phyloP scores from a whole-genome alignment of 2,888 invertebrate genomes.

The Ptilodon capucinus region DNA sequence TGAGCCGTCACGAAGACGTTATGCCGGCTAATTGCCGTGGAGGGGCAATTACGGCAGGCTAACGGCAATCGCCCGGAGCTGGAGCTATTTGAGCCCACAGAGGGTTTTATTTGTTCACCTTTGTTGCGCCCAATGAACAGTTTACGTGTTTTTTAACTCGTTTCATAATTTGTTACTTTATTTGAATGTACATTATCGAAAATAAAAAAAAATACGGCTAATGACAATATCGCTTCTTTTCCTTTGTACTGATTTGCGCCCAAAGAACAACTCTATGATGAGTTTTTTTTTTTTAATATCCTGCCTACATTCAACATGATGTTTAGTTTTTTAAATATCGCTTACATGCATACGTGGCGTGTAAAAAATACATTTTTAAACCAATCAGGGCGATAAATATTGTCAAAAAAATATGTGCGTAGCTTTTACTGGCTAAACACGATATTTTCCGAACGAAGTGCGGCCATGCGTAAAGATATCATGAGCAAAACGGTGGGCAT shows the following conservation, averaged over 20 bases:
- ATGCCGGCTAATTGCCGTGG: conserved; percentile 57
- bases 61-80: conserved; percentile 41
- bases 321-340: background rate
- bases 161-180: background rate
- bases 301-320: background rate
- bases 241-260: too few species aligned
- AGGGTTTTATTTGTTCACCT: conserved; percentile 28
- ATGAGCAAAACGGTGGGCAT: conserved; percentile 8
- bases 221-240: too few species aligned
- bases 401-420: conserved; percentile 11
- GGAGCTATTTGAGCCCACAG: conserved; percentile 22
- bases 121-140: conserved; percentile 28
- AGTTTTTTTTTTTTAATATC: too few species aligned
- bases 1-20: conserved; percentile 54
- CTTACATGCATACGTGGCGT: background rate
- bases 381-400: conserved; percentile 14
- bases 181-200: too few species aligned
- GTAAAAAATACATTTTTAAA: too few species aligned
- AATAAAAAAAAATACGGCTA: too few species aligned
- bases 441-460: conserved; percentile 15
- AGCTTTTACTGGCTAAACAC: conserved; percentile 23
- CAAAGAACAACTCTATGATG: too few species aligned
- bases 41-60: conserved; percentile 49
- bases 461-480: conserved; percentile 21
- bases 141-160: background rate